Percentiles rank a stretch among this genome's conserved stretches.
Conservation (phyloP, 2,888 invertebrate species). For the Ditula angustiorana region DNA sequence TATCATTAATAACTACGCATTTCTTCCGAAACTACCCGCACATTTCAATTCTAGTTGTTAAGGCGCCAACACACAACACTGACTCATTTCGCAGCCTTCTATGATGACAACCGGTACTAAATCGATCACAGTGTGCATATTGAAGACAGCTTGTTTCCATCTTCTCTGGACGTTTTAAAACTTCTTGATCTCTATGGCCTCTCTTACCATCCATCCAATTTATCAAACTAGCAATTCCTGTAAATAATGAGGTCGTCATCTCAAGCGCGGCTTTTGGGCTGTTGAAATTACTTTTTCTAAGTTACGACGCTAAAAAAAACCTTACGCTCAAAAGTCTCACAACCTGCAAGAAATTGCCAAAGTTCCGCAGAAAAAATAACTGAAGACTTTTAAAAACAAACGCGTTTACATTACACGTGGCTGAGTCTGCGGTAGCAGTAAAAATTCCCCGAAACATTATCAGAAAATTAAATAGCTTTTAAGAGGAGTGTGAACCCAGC, state of each 20-base stretch:
- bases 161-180: too few relatives aligned
- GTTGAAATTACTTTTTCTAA: slow-evolving; percentile 6
- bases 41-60: too few relatives aligned
- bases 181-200: too few relatives aligned
- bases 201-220: too few relatives aligned
- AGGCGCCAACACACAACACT: too few relatives aligned
- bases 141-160: too few relatives aligned
- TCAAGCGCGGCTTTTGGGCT: not conserved
- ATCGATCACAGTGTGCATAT: too few relatives aligned
- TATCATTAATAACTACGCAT: too few relatives aligned
- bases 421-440: not conserved
- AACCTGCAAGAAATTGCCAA: slow-evolving; percentile 6
- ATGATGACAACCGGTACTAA: too few relatives aligned
- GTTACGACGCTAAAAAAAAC: slow-evolving; percentile 4
- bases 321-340: not conserved
- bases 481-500: too few relatives aligned
- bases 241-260: not conserved
- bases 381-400: not conserved
- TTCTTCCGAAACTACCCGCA: too few relatives aligned
- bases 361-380: not conserved
- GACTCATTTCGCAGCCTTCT: too few relatives aligned
- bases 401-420: not conserved
- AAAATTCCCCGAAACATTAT: not conserved
- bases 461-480: not conserved
- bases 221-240: not conserved